phyloP scores from a whole-genome alignment of 2,113 vertebrate species.

The Ptychochromis oligacanthus region DNA sequence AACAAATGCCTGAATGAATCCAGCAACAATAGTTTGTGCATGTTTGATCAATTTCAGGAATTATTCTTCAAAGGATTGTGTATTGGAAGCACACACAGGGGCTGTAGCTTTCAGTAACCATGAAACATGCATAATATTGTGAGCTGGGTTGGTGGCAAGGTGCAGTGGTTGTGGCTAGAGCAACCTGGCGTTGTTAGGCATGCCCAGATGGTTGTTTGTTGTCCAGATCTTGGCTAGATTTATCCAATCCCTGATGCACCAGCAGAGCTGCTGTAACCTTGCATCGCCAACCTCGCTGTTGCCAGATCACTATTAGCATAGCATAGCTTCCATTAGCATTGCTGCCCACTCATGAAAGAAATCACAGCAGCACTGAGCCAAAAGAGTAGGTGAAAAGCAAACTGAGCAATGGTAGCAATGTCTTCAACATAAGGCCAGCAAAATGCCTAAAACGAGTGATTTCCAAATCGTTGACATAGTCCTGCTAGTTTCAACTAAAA shows the following conservation, averaged over 20 bases:
- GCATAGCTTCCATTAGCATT: slow-evolving; percentile 22
- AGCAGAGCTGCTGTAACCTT: slow-evolving; percentile 38
- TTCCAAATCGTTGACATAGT: not conserved
- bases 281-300: slow-evolving; percentile 31
- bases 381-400: slow-evolving; percentile 28
- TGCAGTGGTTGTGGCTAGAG: slow-evolving; percentile 22
- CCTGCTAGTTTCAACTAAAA: not conserved
- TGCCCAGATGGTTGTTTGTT: slow-evolving; percentile 67
- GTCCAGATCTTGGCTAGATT: slow-evolving; percentile 43
- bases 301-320: slow-evolving; percentile 50
- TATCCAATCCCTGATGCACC: slow-evolving; percentile 48
- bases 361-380: slow-evolving; percentile 18
- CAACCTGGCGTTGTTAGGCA: slow-evolving; percentile 8
- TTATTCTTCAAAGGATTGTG: not conserved
- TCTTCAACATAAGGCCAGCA: not conserved
- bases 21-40: not conserved
- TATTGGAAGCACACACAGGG: not conserved
- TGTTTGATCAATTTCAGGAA: not conserved
- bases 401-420: slow-evolving; percentile 12
- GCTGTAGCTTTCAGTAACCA: not conserved
- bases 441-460: not conserved
- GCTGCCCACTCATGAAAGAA: slow-evolving; percentile 26
- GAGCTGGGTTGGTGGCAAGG: slow-evolving; percentile 5
- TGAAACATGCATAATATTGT: slow-evolving; percentile 13
- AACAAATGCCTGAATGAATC: slow-evolving; percentile 23